Base-by-base conservation (phyloP, 2,113 vertebrate genomes). In the Danionella cerebrum region DNA sequence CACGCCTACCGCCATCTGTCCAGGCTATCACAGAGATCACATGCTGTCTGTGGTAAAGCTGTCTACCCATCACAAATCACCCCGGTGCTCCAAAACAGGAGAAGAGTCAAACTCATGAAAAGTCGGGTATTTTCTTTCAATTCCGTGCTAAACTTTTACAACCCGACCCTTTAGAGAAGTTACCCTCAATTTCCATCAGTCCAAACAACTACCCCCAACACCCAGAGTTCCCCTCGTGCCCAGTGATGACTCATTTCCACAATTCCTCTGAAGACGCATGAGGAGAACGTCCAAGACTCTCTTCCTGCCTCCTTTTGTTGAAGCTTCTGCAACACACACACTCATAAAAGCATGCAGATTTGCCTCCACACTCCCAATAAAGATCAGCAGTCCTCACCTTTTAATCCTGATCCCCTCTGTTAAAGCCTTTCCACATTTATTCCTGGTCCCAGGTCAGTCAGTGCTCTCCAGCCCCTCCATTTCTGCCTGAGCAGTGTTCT, bases 381-480 rank as follows among this genome's bases (percentile, higher is more conserved):
- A 29, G 50, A 24, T 24, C 50, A 66, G 50, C 45, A 52, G 60
- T 71, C 76, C 80, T 88, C 86, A 88, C 87, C 87, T 88, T 80
- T 82, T 80, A 77, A 82, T 88, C 82, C 81, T 77, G 76, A 55
- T 74, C 77, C 62, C 70, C 81, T 82, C 80, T 82, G 76, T 77
- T 60, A 67, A 76, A 83, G 76, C 70, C 77, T 77, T 79, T 80
- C 69, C 73, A 67, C 59, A 54, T 63, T 50, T 65, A 57, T 54
- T 41, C 51, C 65, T 74, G 71, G 78, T 70, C 63, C 67, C 69
- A 65, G 78, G 80, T 88, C 83, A 88, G 72, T 87, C 84, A 79
- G 79, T 78, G 80, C 75, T 76, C 79, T 70, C 74, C 77, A 82
- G 75, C 78, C 79, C 82, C 84, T 87, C 86, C 86, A 88, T 86